Conservation (phyloP, 2,888 invertebrate species). For the Macaria notata region DNA sequence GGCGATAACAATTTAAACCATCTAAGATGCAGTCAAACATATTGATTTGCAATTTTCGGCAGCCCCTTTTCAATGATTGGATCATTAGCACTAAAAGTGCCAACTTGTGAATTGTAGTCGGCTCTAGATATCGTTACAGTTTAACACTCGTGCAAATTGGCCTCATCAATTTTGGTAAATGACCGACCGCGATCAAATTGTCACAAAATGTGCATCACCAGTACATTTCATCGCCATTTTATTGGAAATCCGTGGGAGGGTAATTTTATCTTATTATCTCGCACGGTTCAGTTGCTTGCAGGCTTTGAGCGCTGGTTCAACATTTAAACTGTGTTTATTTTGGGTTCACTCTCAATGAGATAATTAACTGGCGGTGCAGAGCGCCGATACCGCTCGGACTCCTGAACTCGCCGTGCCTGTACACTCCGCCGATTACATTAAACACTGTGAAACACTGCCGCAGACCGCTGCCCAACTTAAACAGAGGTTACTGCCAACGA, state of each 20-base stretch:
- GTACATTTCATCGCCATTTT: slow-evolving; percentile 53
- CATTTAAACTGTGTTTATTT: slow-evolving; percentile 35
- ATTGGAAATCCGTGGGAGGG: slow-evolving; percentile 48
- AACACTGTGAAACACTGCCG: slow-evolving; percentile 2
- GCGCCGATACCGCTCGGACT: slow-evolving; percentile 27
- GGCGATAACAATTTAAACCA: slow-evolving; percentile 7
- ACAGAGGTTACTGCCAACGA: neutral
- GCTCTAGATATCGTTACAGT: slow-evolving; percentile 42
- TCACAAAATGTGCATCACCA: slow-evolving; percentile 51
- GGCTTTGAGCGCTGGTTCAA: slow-evolving; percentile 29
- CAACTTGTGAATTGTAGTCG: slow-evolving; percentile 27
- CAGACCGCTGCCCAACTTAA: neutral
- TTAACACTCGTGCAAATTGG: slow-evolving; percentile 50
- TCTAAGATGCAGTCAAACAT: slow-evolving; percentile 14
- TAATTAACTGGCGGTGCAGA: slow-evolving; percentile 34
- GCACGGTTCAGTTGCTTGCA: slow-evolving; percentile 36
- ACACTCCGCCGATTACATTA: slow-evolving; percentile 34
- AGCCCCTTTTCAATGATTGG: slow-evolving; percentile 24
- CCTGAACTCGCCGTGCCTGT: slow-evolving; percentile 24
- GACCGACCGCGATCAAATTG: slow-evolving; percentile 51
- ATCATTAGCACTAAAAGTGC: slow-evolving; percentile 30
- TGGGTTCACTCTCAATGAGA: slow-evolving; percentile 29
- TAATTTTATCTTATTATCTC: slow-evolving; percentile 51
- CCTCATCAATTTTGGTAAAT: slow-evolving; percentile 56
- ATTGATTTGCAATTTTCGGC: slow-evolving; percentile 20